A percentile compares a stretch with the other conserved stretches of the same genome.
These are phyloP conservation scores for Drosophila quadrilineata DNA, from an alignment of 1,140 invertebrate genomes.

Conservation along the genomic window DNA sequence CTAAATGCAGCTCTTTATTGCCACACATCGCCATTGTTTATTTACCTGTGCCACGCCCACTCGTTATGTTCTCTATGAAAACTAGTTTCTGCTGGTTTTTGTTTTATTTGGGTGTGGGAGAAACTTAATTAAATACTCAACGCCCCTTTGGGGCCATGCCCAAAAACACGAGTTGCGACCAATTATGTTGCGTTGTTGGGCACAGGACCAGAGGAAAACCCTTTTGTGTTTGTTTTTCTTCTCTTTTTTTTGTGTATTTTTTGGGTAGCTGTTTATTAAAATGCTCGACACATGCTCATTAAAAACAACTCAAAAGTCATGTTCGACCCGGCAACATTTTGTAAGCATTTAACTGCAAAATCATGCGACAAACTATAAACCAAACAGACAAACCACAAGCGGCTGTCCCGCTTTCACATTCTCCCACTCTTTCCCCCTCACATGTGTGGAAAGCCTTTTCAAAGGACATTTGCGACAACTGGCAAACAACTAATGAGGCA, in stretches of 20 bases:
- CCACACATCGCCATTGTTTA: slow-evolving; percentile 27
- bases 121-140: slow-evolving; percentile 66
- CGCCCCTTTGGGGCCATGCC: not conserved
- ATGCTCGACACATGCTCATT: slow-evolving; percentile 58
- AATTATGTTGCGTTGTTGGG: slow-evolving; percentile 35
- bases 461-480: slow-evolving; percentile 48
- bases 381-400: slow-evolving; percentile 28
- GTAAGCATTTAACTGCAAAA: slow-evolving; percentile 78
- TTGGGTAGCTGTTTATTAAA: slow-evolving; percentile 68
- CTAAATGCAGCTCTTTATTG: slow-evolving; percentile 58
- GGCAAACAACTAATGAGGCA: slow-evolving; percentile 63
- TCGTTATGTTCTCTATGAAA: not conserved
- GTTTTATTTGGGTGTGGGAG: not conserved
- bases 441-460: not conserved
- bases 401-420: too few relatives aligned
- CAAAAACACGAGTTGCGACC: slow-evolving; percentile 24
- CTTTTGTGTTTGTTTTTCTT: too few relatives aligned
- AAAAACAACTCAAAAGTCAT: slow-evolving; percentile 74
- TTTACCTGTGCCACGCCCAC: slow-evolving; percentile 5
- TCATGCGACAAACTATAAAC: slow-evolving; percentile 79
- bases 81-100: too few relatives aligned
- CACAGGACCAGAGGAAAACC: too few relatives aligned
- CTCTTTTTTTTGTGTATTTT: too few relatives aligned
- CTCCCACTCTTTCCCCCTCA: not conserved
- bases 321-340: slow-evolving; percentile 55